Base-by-base conservation (phyloP, 2,113 vertebrate species). In the Crotalus horridus region DNA sequence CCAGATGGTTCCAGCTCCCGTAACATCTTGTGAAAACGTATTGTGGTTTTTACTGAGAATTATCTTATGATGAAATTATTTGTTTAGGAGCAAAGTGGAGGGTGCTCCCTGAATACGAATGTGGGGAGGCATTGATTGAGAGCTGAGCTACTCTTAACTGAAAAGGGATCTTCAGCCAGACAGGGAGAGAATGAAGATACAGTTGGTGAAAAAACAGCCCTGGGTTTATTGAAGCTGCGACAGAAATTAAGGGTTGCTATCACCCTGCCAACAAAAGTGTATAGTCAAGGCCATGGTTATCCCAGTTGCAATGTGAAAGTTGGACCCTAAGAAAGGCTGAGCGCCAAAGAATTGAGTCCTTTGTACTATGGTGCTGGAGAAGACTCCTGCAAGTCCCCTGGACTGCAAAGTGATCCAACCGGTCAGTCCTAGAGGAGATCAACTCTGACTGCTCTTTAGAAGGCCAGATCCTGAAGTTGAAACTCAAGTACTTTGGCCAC, bases 21-120 rank as follows among this genome's bases (percentile, higher is more conserved):
- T 96, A 97, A 98, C 97, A 97, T 97, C 97, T 97, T 97, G 96
- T 97, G 95, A 97, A 98, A 98, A 98, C 92, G 95, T 97, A 97
- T 94, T 97, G 96, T 96, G 96, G 95, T 97, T 98, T 51, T 97
- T 97, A 97, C 96, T 95, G 94, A 97, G 95, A 97, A 97, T 95
- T 96, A 96, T 96, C 92, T 97, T 97, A 98, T 97, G 97, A 97
- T 97, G 96, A 97, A 97, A 97, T 98, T 96, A 97, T 98, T 98
- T 98, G 97, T 97, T 97, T 97, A 97, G 97, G 96, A 96, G 94
- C 54, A 92, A 97, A 97, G 91, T 29, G 89, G 94, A 81, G 94
- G 74, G 91, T 95, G 95, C 89, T 96, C 96, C 95, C 87, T 93
- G 96, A 96, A 97, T 97, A 95, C 94, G 95, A 97, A 97, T 96